These are phyloP conservation scores for Cardinalis cardinalis DNA, from an alignment of 2,113 vertebrate genomes.

Conservation along the genomic window DNA sequence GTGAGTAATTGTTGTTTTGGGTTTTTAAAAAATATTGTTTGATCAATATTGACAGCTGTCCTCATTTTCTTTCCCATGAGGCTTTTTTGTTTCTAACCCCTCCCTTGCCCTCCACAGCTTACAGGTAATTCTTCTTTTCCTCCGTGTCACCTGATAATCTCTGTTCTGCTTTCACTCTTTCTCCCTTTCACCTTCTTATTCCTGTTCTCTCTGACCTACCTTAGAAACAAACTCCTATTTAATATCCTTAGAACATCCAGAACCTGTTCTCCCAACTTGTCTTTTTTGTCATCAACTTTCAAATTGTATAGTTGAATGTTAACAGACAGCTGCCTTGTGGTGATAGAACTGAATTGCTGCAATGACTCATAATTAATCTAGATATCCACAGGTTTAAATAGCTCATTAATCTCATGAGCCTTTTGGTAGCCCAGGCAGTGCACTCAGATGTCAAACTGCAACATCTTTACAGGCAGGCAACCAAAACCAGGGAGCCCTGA, in stretches of 20 bases:
- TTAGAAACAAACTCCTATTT: not conserved
- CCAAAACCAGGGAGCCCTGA: not conserved
- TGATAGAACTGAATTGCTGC: not conserved
- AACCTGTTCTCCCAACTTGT: not conserved
- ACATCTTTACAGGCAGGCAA: not conserved
- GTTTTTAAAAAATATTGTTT: not conserved
- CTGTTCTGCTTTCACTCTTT: constrained; percentile 18
- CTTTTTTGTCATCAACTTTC: not conserved
- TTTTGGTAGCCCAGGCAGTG: not conserved
- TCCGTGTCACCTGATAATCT: not conserved
- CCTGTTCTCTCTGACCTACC: not conserved
- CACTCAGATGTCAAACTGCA: not conserved
- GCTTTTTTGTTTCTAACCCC: not conserved
- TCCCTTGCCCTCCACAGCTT: not conserved
- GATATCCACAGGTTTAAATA: not conserved
- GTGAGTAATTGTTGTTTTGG: not conserved
- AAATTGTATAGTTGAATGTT: not conserved
- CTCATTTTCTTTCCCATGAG: not conserved
- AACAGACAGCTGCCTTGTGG: not conserved
- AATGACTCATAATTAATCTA: not conserved
- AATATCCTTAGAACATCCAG: not conserved
- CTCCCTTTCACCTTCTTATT: not conserved
- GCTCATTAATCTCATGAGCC: not conserved
- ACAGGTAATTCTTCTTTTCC: not conserved
- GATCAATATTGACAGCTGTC: not conserved